phyloP scores from a whole-genome alignment of 35 echinoderm and acorn worm species.

The Patiria miniata region DNA sequence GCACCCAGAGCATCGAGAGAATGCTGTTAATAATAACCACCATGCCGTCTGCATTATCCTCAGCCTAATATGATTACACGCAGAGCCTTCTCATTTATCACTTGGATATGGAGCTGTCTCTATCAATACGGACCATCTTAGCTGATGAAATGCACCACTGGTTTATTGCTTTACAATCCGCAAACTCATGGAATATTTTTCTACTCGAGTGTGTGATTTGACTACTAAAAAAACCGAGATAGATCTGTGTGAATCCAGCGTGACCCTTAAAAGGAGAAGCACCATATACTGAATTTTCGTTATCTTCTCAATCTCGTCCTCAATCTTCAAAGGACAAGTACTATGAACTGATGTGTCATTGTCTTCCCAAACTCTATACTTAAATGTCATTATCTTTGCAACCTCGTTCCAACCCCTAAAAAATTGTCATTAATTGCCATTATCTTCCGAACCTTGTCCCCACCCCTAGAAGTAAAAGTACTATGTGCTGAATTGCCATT shows the following conservation, averaged over 20 bases:
- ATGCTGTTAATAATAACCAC: background rate
- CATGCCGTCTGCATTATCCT: background rate
- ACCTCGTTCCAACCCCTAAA: too few relatives aligned
- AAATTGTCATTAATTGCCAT: too few relatives aligned
- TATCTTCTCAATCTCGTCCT: background rate
- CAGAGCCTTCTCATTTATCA: background rate
- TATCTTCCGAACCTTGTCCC: too few relatives aligned
- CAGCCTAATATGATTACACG: background rate
- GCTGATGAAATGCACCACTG: background rate
- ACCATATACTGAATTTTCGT: background rate
- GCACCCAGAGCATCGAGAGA: background rate
- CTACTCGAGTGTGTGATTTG: background rate
- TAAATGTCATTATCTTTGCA: too few relatives aligned
- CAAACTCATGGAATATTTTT: background rate
- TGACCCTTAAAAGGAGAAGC: background rate
- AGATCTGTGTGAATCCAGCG: background rate
- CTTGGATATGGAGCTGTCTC: constrained; percentile 10
- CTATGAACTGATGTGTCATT: background rate
- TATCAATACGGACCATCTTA: background rate
- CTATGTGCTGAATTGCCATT: too few relatives aligned
- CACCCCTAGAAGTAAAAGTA: too few relatives aligned
- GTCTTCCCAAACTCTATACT: too few relatives aligned
- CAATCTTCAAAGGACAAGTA: background rate
- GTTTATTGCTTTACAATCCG: background rate
- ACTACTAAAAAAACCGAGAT: too few relatives aligned